Evolutionary conservation across 1,140 invertebrate species (phyloP).

Genomic region (Aporrectodea caliginosa): DNA sequence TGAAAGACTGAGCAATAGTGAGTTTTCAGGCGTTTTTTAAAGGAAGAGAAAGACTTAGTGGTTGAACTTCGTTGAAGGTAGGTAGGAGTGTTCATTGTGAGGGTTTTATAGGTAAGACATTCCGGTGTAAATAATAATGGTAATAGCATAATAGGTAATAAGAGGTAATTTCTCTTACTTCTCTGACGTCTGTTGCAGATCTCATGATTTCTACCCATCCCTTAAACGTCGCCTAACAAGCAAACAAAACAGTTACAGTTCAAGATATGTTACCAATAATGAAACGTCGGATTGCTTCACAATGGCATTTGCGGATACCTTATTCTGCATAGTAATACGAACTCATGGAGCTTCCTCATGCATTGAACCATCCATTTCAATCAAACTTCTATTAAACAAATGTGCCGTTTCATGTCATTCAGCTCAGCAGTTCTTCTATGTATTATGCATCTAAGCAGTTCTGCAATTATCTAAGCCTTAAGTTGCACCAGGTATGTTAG

Average conservation of each 20-base stretch:
- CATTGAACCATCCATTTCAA: no score
- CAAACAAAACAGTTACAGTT: not conserved
- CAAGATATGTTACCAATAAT: no score
- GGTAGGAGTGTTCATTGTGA: not conserved
- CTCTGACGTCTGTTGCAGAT: slow-evolving; percentile 74
- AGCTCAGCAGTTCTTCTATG: no score
- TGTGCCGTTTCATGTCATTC: no score
- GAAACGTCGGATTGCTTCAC: no score
- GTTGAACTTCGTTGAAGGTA: not conserved
- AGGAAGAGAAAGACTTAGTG: not conserved
- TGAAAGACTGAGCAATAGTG: not conserved
- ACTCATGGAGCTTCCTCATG: no score
- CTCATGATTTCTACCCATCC: slow-evolving; percentile 87
- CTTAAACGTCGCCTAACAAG: slow-evolving; percentile 67
- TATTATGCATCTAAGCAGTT: no score
- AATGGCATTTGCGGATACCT: no score
- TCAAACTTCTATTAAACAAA: no score
- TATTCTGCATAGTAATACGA: no score
- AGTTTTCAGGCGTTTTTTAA: not conserved
- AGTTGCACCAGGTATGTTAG: no score
- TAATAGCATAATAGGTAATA: slow-evolving; percentile 36
- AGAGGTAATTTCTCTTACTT: slow-evolving; percentile 14
- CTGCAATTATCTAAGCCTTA: no score
- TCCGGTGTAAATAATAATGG: not conserved
- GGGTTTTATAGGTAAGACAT: not conserved